Evolutionary conservation across 2,888 invertebrate species (phyloP), one percentile per base, ranked within the genome.

Genomic region (Ormia ochracea): DNA sequence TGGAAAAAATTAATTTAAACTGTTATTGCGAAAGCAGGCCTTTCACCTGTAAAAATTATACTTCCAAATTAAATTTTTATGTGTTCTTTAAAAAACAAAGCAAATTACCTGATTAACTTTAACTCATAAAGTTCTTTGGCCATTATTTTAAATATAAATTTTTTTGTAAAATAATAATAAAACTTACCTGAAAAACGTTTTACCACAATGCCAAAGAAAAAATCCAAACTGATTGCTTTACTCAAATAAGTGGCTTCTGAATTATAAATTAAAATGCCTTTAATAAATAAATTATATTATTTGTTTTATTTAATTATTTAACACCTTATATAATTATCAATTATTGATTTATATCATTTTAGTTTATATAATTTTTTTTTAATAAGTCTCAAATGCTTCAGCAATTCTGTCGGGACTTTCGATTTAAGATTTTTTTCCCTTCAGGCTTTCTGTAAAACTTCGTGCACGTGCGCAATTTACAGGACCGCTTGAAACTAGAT

Each of bases 401-500:
- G 50, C 6, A 31, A 6, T 48, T 43, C 36, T 4, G 17, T 6
- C 10, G 5, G 9, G 1, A 7, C 48, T 48, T 56, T 33, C 12
- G 17, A 31, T 33, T 52, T 26, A 61, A 61, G 23, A 14, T 31
- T 41, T 45, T 74, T 43, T 28, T 17, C 28, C 19, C 23, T 21
- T 52, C 10, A 41, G 26, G 19, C 26, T 48, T 21, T 65, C 23
- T 48, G 3, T 4, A 54, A 43, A 5, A 54, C 56, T 65, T 33
- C 21, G 19, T 17, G 26, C 48, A 43, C 52, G 31, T 33, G 45
- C 48, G 41, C 74, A 41, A 21, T 48, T 66, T n/a, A 5, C 21
- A 72, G 61, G 61, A 72, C 69, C 79, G 41, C 28, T 45, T 66
- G 58, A 52, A 65, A 58, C 69, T 70, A 74, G 56, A 41, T 45